Conservation (phyloP, 2,797 vertebrate species). For the Halcyon chelicuti region DNA sequence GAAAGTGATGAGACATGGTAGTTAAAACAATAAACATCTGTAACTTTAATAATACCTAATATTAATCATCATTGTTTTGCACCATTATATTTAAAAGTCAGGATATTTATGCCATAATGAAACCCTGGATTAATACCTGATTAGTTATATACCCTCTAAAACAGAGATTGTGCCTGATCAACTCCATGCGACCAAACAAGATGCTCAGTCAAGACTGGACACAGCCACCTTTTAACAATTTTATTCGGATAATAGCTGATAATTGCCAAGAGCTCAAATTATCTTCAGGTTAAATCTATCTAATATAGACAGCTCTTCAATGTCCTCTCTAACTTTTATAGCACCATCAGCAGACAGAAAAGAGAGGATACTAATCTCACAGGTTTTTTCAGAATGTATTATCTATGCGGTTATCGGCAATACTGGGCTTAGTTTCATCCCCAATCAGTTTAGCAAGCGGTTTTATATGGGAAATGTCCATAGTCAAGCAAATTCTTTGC, state of each 20-base stretch:
- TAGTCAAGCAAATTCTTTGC: not conserved
- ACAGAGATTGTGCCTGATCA: not conserved
- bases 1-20: not conserved
- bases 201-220: not conserved
- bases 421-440: not conserved
- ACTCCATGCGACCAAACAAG: not conserved
- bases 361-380: not conserved
- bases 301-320: not conserved
- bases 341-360: not conserved
- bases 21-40: not conserved
- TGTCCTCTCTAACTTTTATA: not conserved
- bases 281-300: not conserved
- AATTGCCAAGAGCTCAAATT: not conserved
- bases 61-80: not conserved
- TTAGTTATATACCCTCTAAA: not conserved
- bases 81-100: not conserved
- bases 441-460: not conserved
- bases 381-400: not conserved
- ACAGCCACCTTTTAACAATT: not conserved
- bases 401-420: not conserved
- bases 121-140: not conserved
- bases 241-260: not conserved
- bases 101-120: not conserved
- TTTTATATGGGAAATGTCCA: not conserved
- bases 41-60: not conserved